phyloP scores from a whole-genome alignment of 2,797 vertebrate species.

The Rhinichthys osculus region DNA sequence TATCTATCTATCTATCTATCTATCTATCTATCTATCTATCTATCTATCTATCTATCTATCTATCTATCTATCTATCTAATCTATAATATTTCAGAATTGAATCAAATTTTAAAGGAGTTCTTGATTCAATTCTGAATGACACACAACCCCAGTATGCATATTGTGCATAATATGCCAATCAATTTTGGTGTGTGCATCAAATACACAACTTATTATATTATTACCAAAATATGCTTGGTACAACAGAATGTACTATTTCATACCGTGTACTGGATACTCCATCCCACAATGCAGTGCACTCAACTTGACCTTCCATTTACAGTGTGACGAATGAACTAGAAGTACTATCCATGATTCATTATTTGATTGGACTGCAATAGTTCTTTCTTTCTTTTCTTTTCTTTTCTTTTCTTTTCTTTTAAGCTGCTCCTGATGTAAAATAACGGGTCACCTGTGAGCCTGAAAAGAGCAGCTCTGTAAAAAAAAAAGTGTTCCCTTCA shows the following conservation, averaged over 20 bases:
- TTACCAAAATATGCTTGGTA: background rate
- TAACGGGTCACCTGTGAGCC: constrained; percentile 54
- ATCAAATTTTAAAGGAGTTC: background rate
- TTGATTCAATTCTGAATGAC: background rate
- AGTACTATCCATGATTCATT: background rate
- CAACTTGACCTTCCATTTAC: background rate
- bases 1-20: background rate
- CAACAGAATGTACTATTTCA: too few species aligned
- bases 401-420: background rate
- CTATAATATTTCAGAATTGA: too few species aligned
- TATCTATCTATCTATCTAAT: too few species aligned
- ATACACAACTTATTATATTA: background rate
- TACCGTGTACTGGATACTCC: background rate
- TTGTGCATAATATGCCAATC: background rate
- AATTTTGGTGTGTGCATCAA: background rate
- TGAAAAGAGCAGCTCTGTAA: constrained; percentile 37
- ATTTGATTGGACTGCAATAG: background rate
- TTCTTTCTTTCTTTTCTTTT: background rate
- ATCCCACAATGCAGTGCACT: background rate
- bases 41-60: too few species aligned
- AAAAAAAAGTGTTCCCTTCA: constrained; percentile 39
- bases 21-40: too few species aligned
- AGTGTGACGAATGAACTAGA: background rate
- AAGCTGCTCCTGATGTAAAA: constrained; percentile 39
- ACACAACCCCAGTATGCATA: background rate